Conservation (phyloP, 2,888 invertebrate species). For the Agrotis segetum region DNA sequence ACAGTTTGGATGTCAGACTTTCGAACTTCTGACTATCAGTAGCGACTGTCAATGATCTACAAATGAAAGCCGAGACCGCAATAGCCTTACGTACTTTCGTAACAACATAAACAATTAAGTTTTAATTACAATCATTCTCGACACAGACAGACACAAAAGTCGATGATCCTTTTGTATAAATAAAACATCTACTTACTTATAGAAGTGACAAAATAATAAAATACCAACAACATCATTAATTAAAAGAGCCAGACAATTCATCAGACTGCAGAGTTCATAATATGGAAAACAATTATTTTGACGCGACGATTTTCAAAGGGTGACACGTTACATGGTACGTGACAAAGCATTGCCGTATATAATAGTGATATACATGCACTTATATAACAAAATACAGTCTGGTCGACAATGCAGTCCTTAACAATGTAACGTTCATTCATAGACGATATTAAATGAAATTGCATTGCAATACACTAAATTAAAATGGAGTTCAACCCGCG, state of each 20-base stretch:
- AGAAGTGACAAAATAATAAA: conserved; percentile 26
- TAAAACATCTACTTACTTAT: neutral
- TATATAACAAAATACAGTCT: conserved; percentile 11
- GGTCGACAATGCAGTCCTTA: conserved; percentile 50
- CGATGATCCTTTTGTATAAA: neutral
- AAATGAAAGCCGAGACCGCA: too few species aligned
- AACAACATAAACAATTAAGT: neutral
- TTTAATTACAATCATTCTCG: neutral
- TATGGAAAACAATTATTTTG: conserved; percentile 54
- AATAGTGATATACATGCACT: conserved; percentile 26
- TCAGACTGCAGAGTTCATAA: conserved; percentile 38
- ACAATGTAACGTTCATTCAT: conserved; percentile 58
- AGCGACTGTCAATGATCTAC: too few species aligned
- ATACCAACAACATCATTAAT: conserved; percentile 33
- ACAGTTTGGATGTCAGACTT: too few species aligned
- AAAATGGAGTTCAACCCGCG: conserved; percentile 46
- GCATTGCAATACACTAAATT: conserved; percentile 60
- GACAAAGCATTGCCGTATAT: conserved; percentile 36
- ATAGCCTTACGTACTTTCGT: too few species aligned
- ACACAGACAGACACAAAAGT: neutral
- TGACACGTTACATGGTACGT: conserved; percentile 46
- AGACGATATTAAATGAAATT: conserved; percentile 62
- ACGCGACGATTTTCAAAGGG: conserved; percentile 47
- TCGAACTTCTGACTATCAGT: too few species aligned
- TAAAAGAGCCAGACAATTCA: conserved; percentile 42